Percentiles rank a stretch among this genome's conserved stretches.
Conservation (phyloP, 2,888 invertebrate genomes). For the Agrotis exclamationis region DNA sequence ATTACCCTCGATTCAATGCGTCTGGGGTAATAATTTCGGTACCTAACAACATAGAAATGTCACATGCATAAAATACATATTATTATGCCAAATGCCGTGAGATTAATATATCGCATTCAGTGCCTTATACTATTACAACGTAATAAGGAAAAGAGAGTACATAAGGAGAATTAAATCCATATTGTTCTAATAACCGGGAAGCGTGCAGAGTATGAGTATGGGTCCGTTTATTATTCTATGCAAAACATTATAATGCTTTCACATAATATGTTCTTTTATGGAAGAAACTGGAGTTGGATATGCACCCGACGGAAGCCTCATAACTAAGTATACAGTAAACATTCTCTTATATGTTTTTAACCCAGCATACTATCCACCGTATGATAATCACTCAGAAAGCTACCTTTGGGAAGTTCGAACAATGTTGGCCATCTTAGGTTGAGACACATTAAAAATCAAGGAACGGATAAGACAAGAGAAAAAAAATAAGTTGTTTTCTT, state of each 20-base stretch:
- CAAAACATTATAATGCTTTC: conserved; percentile 31
- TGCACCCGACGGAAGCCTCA: background rate
- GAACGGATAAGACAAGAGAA: too few relatives aligned
- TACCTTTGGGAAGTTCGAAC: too few relatives aligned
- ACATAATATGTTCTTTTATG: conserved; percentile 24
- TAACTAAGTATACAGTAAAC: background rate
- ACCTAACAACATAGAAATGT: conserved; percentile 1
- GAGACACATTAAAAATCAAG: too few relatives aligned
- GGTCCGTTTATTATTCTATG: conserved; percentile 34
- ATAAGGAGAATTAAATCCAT: conserved; percentile 31
- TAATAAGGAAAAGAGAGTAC: conserved; percentile 15
- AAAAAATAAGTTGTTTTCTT: too few relatives aligned
- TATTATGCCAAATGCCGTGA: background rate
- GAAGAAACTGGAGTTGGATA: conserved; percentile 9
- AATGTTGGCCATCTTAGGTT: too few relatives aligned
- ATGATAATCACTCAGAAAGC: too few relatives aligned
- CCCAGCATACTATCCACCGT: too few relatives aligned
- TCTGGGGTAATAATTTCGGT: background rate
- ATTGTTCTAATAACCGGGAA: conserved; percentile 38
- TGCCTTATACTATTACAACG: conserved; percentile 13
- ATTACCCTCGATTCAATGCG: background rate
- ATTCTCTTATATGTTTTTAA: too few relatives aligned
- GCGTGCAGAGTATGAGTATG: conserved; percentile 36
- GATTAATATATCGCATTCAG: conserved; percentile 31
- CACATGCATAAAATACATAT: background rate